These are phyloP conservation scores for Pyralis farinalis DNA, from an alignment of 2,888 invertebrate species.

Conservation along the genomic window DNA sequence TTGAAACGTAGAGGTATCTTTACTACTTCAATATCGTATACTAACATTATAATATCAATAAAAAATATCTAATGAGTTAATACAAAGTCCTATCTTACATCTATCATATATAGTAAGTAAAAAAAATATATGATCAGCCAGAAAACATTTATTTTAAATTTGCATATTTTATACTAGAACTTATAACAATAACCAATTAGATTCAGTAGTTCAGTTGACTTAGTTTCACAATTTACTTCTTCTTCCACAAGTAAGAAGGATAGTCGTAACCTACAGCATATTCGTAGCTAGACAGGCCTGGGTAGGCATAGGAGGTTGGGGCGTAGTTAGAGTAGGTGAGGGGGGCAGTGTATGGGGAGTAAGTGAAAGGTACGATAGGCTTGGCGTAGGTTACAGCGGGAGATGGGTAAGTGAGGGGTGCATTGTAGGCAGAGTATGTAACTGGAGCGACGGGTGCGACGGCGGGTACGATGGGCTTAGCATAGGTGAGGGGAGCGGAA, in stretches of 20 bases:
- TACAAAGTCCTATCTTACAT: no score
- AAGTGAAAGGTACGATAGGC: no score
- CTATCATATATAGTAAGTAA: no score
- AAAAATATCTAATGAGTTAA: no score
- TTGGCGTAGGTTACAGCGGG: no score
- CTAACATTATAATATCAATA: no score
- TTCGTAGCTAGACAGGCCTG: conserved; percentile 11
- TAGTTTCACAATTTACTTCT: conserved; percentile 9
- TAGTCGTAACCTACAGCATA: conserved; percentile 13
- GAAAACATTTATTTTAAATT: conserved; percentile 7
- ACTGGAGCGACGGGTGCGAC: conserved; percentile 12
- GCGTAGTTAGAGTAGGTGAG: conserved; percentile 13
- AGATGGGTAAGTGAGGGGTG: conserved; percentile 13
- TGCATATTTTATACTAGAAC: background rate
- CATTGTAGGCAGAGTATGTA: conserved; percentile 15
- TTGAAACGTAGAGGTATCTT: no score
- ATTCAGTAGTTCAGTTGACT: conserved; percentile 3
- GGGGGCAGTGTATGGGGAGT: conserved; percentile 13
- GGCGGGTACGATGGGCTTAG: conserved; percentile 6
- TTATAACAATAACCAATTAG: conserved; percentile 6
- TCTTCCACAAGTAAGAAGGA: conserved; percentile 18
- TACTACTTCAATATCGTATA: no score
- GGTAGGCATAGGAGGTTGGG: conserved; percentile 14
- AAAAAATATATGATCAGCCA: no score
- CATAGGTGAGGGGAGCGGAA: conserved; percentile 6